Evolutionary conservation across 2,888 invertebrate genomes (phyloP), one percentile per base, ranked within the genome.

Genomic region (Amorpha juglandis): DNA sequence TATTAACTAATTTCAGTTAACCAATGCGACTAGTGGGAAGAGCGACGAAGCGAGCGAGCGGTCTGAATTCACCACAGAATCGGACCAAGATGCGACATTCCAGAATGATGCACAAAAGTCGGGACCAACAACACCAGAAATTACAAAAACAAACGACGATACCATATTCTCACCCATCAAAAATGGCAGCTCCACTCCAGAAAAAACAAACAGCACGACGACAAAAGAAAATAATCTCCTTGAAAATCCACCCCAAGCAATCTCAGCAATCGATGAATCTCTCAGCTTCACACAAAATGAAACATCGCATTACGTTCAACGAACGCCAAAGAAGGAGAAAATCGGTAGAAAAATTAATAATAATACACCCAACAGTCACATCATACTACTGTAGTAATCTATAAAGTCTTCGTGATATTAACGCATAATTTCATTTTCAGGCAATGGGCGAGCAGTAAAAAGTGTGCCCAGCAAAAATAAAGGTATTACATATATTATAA

Each of bases 271-370:
- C 68, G 73, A 78, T 52, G 79, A 73, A 11, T 73, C 84, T 0
- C 67, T 78, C 63, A 75, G 74, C 21, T 76, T 88, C 38, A 70
- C 88, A n/a, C 75, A 78, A 38, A 71, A 70, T 38, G 86, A 87
- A 66, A 72, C 67, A 47, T 69, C 73, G 45, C 67, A 68, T 27
- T 70, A 68, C 62, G 52, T 69, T 14, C 79, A 77, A 16, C 69
- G 76, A 65, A 74, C 82, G 45, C 78, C 84, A 1, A 84, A 80
- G 70, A 83, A 72, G 62, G 82, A 83, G 67, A 89, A 84, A 85
- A 78, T 88, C 62, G 88, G 89, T 89, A 89, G n/a, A 73, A 83
- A 82, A 84, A 84, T 73, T 82, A 71, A 77, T n/a, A n/a, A n/a
- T n/a, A n/a, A n/a, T n/a, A n/a, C n/a, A n/a, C n/a, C n/a, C n/a